phyloP scores from a whole-genome alignment of 2,888 invertebrate species.

The Diploptera punctata region DNA sequence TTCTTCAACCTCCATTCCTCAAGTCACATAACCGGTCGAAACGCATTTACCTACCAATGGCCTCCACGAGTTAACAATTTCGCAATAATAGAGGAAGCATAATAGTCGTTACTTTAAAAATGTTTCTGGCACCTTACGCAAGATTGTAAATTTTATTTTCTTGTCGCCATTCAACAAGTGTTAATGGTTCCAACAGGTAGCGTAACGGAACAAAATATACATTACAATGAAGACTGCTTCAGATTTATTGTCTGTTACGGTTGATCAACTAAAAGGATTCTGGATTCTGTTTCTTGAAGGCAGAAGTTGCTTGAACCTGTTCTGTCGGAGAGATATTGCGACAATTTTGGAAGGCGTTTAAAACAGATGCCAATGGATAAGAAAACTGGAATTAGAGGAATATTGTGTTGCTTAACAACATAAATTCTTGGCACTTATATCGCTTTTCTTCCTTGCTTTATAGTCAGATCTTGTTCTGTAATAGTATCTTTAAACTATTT shows the following conservation, averaged over 20 bases:
- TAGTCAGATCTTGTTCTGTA: too few relatives aligned
- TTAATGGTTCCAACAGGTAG: neutral
- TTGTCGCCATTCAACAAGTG: slow-evolving; percentile 2
- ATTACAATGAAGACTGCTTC: neutral
- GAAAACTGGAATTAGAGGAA: too few relatives aligned
- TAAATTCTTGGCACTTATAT: too few relatives aligned
- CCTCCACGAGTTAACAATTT: neutral
- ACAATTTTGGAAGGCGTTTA: too few relatives aligned
- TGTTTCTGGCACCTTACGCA: neutral
- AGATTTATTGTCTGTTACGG: neutral
- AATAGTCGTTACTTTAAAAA: neutral
- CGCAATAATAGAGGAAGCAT: neutral
- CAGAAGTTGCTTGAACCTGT: too few relatives aligned
- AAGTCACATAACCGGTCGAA: neutral
- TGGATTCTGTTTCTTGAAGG: too few relatives aligned
- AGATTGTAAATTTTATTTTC: neutral
- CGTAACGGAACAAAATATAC: neutral
- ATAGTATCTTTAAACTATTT: too few relatives aligned
- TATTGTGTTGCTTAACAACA: too few relatives aligned
- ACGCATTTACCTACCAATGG: neutral
- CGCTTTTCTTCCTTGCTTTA: too few relatives aligned
- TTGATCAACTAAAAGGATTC: neutral
- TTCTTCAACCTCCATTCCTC: neutral
- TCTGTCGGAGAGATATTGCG: too few relatives aligned
- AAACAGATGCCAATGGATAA: too few relatives aligned